Conservation (phyloP, 1,140 invertebrate species). For the Drosophila paulistorum region DNA sequence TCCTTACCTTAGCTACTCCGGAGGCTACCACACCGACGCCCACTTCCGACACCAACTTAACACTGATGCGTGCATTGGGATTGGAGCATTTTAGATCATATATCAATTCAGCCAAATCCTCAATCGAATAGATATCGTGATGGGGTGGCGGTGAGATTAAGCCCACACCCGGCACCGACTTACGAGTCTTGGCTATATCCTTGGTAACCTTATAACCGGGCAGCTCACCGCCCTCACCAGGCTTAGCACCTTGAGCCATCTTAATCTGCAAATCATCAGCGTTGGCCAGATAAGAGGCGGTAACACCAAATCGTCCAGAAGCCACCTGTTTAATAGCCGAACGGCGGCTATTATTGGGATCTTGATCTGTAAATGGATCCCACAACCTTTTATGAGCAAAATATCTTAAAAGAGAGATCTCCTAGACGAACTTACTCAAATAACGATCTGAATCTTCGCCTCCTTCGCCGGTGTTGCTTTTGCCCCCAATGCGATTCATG, state of each 20-base stretch:
- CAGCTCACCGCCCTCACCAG: slow-evolving; percentile 97
- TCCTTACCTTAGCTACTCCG: slow-evolving; percentile 95
- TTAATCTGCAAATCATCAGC: slow-evolving; percentile 98
- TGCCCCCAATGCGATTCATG: slow-evolving; percentile 98
- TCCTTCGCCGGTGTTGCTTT: slow-evolving; percentile 99
- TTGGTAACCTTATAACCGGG: slow-evolving; percentile 93
- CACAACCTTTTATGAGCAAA: too few relatives aligned
- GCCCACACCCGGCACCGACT: slow-evolving; percentile 98
- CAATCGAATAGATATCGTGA: slow-evolving; percentile 99
- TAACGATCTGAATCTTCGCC: slow-evolving; percentile 95
- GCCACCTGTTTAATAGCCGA: slow-evolving; percentile 97
- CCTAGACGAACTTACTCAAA: slow-evolving; percentile 84
- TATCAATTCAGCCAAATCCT: slow-evolving; percentile 99
- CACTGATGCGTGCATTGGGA: slow-evolving; percentile 96
- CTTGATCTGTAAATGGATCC: slow-evolving; percentile 83
- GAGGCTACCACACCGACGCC: slow-evolving; percentile 99
- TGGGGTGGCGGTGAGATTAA: slow-evolving; percentile 99
- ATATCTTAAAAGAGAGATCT: neutral
- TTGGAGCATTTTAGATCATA: slow-evolving; percentile 99
- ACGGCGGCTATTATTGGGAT: slow-evolving; percentile 90
- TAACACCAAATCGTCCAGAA: slow-evolving; percentile 98
- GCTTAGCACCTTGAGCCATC: slow-evolving; percentile 99
- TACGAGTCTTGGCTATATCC: slow-evolving; percentile 97
- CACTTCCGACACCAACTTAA: slow-evolving; percentile 99
- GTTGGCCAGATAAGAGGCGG: slow-evolving; percentile 97